Evolutionary conservation across 1,140 invertebrate species (phyloP), one percentile per base, ranked within the genome.

Genomic region (Drosophila repleta): DNA sequence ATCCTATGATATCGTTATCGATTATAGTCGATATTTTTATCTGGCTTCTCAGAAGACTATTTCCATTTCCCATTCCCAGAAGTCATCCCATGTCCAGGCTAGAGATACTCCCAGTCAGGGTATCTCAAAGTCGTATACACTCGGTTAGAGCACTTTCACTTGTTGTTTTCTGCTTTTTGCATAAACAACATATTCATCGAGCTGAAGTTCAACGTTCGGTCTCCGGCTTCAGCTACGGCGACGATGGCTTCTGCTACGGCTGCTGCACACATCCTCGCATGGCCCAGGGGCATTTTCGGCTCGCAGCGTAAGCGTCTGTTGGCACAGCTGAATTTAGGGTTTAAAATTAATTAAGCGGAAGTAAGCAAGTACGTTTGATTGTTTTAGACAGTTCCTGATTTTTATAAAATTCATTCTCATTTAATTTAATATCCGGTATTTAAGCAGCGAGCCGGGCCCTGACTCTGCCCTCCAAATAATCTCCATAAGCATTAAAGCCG

Each of bases 261-360:
- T 13, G 13, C 20, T 35, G 35, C 48, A 55, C 39, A 48, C 67
- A 41, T 56, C 43, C 51, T 49, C 68, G 55, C 21, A 55, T 74
- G 64, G 51, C 74, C 70, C 71, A 37, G 46, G 70, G 76, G 64
- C 72, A 69, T 64, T 64, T 66, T 70, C 69, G 61, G 53, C 62
- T 76, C 79, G 65, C 60, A 66, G 67, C 52, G 74, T 69, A 51
- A 77, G 62, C 68, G 26, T 74, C 58, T 77, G 75, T 82, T 83
- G 75, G 71, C 68, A 76, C 81, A 84, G 73, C 77, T 57, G 77
- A 87, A 65, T 85, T 76, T 77, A 57, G 81, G 81, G 81, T 81
- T 85, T 81, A 71, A 85, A 85, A 87, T 85, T 85, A 85, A 85
- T 85, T 85, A 85, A 87, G 81, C 82, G 81, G 81, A 85, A 85